Conservation (phyloP, 2,888 invertebrate species). For the Gymnocheta viridis region DNA sequence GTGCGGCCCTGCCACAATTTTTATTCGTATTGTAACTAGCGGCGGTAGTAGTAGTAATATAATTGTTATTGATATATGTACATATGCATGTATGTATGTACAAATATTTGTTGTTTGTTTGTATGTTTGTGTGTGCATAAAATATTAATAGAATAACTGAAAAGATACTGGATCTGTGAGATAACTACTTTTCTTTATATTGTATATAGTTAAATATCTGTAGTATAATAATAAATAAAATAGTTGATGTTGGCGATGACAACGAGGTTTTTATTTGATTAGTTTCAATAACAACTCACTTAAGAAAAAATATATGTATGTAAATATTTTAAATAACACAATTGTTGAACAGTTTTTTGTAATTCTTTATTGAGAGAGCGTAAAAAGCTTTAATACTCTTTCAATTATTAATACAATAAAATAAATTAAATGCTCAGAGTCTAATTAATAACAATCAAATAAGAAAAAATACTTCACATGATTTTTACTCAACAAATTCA, state of each 20-base stretch:
- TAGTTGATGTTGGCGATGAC: conserved; percentile 37
- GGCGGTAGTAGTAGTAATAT: conserved; percentile 34
- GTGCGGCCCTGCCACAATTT: conserved; percentile 53
- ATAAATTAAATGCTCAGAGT: conserved; percentile 30
- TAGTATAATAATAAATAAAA: conserved; percentile 32
- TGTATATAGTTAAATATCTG: conserved; percentile 38
- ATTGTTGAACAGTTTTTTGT: conserved; percentile 17
- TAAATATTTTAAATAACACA: conserved; percentile 45
- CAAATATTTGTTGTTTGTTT: conserved; percentile 19
- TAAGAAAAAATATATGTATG: conserved; percentile 23
- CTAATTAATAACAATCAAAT: conserved; percentile 30
- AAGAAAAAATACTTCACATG: background rate
- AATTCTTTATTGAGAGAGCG: conserved; percentile 19
- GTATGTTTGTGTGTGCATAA: conserved; percentile 30
- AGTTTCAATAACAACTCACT: conserved; percentile 48
- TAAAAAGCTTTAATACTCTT: conserved; percentile 17
- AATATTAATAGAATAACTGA: conserved; percentile 50
- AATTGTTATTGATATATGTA: conserved; percentile 31
- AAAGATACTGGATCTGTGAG: conserved; percentile 62
- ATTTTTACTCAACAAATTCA: conserved; percentile 11
- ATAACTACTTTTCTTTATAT: conserved; percentile 52
- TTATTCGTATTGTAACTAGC: conserved; percentile 31
- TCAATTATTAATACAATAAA: conserved; percentile 11
- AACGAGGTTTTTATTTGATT: conserved; percentile 40
- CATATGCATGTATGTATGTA: background rate